A percentile compares a stretch with the other conserved stretches of the same genome.
phyloP scores from a whole-genome alignment of 2,797 vertebrate species.

The Periparus ater region DNA sequence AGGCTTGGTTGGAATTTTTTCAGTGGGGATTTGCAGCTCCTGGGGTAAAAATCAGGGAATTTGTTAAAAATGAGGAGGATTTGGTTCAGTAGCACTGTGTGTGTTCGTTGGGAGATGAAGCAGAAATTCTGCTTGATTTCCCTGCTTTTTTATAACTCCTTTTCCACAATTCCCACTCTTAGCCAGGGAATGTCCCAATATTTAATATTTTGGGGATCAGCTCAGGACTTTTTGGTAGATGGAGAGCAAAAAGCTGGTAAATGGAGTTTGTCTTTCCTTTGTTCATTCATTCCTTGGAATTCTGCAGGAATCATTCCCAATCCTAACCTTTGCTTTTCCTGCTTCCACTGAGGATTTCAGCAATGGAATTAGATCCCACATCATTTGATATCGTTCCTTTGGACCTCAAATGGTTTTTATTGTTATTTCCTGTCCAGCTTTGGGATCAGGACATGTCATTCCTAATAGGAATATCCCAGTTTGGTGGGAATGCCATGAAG shows the following conservation, averaged over 20 bases:
- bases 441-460: neutral
- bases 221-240: neutral
- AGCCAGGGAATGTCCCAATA: neutral
- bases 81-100: no score
- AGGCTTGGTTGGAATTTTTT: neutral
- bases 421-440: neutral
- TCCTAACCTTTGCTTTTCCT: neutral
- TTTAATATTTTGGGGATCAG: neutral
- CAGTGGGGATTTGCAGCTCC: neutral
- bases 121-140: neutral
- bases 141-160: neutral
- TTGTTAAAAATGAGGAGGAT: neutral
- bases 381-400: neutral
- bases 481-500: neutral
- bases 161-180: neutral
- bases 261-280: neutral
- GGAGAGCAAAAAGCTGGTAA: neutral
- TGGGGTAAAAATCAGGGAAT: neutral
- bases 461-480: fast-evolving
- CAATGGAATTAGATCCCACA: neutral
- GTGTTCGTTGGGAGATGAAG: neutral
- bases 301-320: neutral
- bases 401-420: neutral
- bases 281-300: neutral
- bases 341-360: neutral